Evolutionary conservation across 2,113 vertebrate genomes (phyloP).

Genomic region (Madoqua kirkii): DNA sequence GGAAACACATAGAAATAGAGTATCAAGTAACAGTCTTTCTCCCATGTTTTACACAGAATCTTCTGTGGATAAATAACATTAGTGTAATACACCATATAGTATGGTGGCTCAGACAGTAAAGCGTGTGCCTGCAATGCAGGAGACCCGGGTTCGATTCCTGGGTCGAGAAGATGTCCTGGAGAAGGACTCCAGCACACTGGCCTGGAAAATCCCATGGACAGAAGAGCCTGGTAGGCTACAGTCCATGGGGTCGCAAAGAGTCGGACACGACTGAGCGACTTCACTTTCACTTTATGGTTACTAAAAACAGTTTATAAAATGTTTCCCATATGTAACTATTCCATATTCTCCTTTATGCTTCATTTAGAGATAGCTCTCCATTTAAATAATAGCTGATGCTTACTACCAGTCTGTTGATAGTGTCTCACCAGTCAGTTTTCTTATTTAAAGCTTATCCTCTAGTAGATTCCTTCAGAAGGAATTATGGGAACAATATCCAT

Average conservation of each 20-base stretch:
- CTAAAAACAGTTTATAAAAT: neutral
- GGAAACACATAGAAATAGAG: neutral
- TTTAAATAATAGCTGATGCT: neutral
- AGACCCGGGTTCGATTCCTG: no score
- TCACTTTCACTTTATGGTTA: neutral
- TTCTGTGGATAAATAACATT: neutral
- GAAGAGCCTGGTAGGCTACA: no score
- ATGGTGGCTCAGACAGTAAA: neutral
- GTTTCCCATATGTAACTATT: neutral
- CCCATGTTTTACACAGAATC: neutral
- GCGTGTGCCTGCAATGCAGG: no score
- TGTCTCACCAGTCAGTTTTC: neutral
- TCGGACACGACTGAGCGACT: no score
- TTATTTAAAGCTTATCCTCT: neutral
- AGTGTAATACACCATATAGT: neutral
- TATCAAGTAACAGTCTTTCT: neutral
- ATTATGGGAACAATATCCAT: neutral
- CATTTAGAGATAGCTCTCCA: neutral
- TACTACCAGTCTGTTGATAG: neutral
- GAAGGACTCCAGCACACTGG: no score
- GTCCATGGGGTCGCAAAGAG: no score
- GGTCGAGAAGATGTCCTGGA: no score
- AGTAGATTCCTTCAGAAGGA: neutral
- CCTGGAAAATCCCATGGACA: no score
- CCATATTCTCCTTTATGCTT: neutral